Conservation (phyloP, 2,113 vertebrate genomes). For the Ictalurus furcatus region DNA sequence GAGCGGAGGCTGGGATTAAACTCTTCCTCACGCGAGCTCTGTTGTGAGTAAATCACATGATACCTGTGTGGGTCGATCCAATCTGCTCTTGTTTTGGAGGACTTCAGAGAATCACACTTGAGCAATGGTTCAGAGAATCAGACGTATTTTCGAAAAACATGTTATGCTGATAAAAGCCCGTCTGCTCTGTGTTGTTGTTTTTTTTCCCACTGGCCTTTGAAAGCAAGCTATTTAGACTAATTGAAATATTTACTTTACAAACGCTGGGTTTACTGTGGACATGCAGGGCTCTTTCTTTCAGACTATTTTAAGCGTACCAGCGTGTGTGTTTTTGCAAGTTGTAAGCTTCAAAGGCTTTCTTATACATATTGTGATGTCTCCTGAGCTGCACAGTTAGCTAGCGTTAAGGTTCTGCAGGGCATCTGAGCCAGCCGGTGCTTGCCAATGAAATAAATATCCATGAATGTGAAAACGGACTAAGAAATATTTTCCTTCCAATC, state of each 20-base stretch:
- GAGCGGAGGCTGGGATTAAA: slow-evolving; percentile 28
- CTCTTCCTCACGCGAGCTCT: slow-evolving; percentile 11
- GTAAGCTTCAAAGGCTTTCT: background rate
- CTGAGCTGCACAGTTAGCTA: background rate
- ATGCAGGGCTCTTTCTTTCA: background rate
- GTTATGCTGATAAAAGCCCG: slow-evolving; percentile 10
- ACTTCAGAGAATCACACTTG: slow-evolving; percentile 30
- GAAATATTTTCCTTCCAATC: slow-evolving; percentile 54
- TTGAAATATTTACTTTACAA: slow-evolving; percentile 12
- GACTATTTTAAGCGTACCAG: background rate
- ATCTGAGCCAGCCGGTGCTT: slow-evolving; percentile 1
- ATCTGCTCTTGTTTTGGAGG: slow-evolving; percentile 38
- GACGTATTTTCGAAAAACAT: slow-evolving; percentile 23
- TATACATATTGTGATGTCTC: background rate
- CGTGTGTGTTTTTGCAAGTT: background rate
- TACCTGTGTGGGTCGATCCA: background rate
- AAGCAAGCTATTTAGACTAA: background rate
- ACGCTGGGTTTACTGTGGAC: background rate
- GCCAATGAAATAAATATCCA: slow-evolving; percentile 28
- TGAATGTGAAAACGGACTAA: slow-evolving; percentile 23
- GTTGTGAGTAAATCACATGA: slow-evolving; percentile 24
- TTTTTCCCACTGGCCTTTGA: background rate
- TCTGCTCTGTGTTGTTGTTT: background rate
- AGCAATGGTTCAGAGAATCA: slow-evolving; percentile 11
- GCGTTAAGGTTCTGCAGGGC: background rate